These are phyloP conservation scores for Festucalex cinctus DNA, from an alignment of 2,113 vertebrate genomes.

Conservation along the genomic window DNA sequence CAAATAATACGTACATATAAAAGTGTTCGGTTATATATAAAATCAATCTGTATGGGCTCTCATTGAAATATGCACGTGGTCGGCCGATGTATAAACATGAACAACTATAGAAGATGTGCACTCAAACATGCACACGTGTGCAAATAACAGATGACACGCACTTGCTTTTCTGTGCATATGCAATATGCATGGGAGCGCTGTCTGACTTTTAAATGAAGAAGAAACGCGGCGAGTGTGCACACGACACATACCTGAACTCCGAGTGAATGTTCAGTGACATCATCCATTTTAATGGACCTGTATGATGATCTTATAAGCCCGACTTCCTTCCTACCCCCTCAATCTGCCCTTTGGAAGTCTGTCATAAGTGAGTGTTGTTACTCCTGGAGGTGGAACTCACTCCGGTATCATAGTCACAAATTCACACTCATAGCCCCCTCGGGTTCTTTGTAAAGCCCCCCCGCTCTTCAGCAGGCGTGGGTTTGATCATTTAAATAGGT, in stretches of 20 bases:
- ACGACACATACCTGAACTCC: not conserved
- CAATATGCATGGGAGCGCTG: slow-evolving; percentile 25
- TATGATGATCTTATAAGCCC: not conserved
- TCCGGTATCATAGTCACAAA: not conserved
- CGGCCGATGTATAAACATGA: not conserved
- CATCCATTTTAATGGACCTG: not conserved
- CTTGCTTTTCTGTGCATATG: not conserved
- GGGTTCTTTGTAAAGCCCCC: slow-evolving; percentile 26
- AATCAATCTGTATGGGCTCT: not conserved
- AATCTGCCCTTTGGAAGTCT: not conserved
- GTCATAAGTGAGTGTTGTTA: not conserved
- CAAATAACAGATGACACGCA: not conserved
- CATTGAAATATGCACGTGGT: not conserved
- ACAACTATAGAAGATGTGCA: slow-evolving; percentile 1
- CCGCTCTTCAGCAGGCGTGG: slow-evolving; percentile 17
- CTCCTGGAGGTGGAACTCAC: not conserved
- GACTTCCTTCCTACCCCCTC: not conserved
- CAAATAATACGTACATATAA: not conserved
- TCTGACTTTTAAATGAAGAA: slow-evolving; percentile 6
- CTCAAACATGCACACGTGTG: slow-evolving; percentile 6
- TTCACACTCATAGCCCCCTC: slow-evolving; percentile 2
- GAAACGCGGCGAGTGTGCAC: slow-evolving; percentile 28
- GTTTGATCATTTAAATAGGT: slow-evolving; percentile 45
- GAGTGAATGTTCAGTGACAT: not conserved
- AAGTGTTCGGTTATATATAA: not conserved